Percentiles rank a stretch among this genome's conserved stretches.
Conservation (phyloP, 2,113 vertebrate species). For the Hyperoodon ampullatus region DNA sequence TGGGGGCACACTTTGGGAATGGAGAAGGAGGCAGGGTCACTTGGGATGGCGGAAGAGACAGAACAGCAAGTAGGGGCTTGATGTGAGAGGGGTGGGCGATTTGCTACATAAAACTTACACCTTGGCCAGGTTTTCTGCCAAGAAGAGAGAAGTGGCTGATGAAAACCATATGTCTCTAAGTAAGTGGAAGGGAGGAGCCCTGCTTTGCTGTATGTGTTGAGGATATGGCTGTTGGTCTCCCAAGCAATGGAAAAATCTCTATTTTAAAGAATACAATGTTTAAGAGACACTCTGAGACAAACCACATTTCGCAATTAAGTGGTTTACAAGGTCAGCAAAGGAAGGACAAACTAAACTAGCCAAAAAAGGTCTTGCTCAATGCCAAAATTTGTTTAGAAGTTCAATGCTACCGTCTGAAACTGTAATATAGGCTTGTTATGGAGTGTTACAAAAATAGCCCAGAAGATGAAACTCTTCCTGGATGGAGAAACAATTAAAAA, state of each 20-base stretch:
- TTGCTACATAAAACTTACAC: constrained; percentile 31
- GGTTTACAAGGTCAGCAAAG: constrained; percentile 76
- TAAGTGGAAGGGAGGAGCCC: constrained; percentile 44
- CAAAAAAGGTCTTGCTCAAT: constrained; percentile 70
- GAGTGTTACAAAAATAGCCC: background rate
- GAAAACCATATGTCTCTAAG: constrained; percentile 67
- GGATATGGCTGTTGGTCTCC: constrained; percentile 24
- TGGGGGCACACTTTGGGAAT: background rate
- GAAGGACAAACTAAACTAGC: constrained; percentile 66
- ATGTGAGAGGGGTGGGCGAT: constrained; percentile 4
- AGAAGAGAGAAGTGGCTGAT: constrained; percentile 66
- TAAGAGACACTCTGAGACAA: constrained; percentile 73
- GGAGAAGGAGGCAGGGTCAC: background rate
- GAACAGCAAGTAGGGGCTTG: background rate
- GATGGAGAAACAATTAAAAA: background rate
- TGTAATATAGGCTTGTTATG: background rate
- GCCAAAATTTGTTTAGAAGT: constrained; percentile 55
- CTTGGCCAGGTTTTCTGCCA: constrained; percentile 34
- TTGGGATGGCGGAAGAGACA: background rate
- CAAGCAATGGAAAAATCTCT: constrained; percentile 78
- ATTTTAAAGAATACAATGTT: constrained; percentile 72
- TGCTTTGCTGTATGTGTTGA: background rate
- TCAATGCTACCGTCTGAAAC: constrained; percentile 30
- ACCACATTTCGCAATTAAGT: constrained; percentile 75
- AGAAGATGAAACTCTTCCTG: background rate